Evolutionary conservation across 2,888 invertebrate species (phyloP), one percentile per base, ranked within the genome.

Genomic region (Dasypolia templi): DNA sequence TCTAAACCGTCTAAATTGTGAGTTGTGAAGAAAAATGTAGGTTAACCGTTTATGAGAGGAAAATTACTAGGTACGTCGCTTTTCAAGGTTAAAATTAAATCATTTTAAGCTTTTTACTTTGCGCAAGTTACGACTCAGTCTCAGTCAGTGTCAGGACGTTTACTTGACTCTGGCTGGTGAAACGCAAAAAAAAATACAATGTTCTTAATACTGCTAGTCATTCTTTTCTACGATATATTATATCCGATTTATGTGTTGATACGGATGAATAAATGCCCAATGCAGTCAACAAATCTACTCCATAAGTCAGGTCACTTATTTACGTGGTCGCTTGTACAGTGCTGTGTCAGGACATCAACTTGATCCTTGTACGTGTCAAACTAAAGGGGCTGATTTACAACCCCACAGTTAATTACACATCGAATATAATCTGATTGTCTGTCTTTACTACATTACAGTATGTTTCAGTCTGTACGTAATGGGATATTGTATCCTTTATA

Each of bases 321-420:
- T 75, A 83, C 62, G 73, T 63, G 49, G 22, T 44, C 42, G 46
- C 2, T 55, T 14, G 58, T 58, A 64, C 22, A 39, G 29, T 59
- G 65, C 56, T 53, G 55, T 68, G 65, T 63, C 76, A 84, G 67
- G 78, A 71, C 66, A 78, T 85, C 86, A 81, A 72, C 56, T 72
- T 71, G 72, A 81, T 81, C 64, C 86, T 79, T 70, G 86, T 86
- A 73, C 69, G 56, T 79, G 86, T 83, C 85, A 83, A 76, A 74
- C 74, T 65, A 67, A 83, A 76, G 75, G 75, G 81, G 63, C 66
- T 85, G 86, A 85, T 85, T 86, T 77, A 86, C 68, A 58, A 59
- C 64, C 66, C 55, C 75, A 46, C 61, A 51, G 72, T 75, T 83
- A 86, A 85, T 86, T 86, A 85, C 72, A 19, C 67, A 62, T 51